phyloP scores from a whole-genome alignment of 2,888 invertebrate species.

The Erebia ligea region DNA sequence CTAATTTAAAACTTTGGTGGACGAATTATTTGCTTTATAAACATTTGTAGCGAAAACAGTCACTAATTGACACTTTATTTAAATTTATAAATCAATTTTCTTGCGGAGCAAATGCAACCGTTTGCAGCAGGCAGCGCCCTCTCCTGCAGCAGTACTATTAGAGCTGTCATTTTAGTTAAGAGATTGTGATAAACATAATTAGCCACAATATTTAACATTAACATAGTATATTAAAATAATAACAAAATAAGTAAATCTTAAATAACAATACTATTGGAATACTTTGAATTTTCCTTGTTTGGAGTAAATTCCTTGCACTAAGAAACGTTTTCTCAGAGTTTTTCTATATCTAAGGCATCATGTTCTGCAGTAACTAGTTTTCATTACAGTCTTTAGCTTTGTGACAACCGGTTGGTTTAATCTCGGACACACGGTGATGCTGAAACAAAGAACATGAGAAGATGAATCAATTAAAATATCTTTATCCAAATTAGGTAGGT shows the following conservation, averaged over 20 bases:
- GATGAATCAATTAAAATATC: too few species aligned
- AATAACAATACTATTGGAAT: conserved; percentile 58
- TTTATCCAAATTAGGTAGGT: too few species aligned
- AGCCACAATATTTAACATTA: neutral
- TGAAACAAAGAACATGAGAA: conserved; percentile 47
- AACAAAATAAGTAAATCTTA: conserved; percentile 8
- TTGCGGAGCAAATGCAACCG: too few species aligned
- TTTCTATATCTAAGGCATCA: conserved; percentile 43
- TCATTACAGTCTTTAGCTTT: conserved; percentile 81
- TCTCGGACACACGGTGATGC: conserved; percentile 88
- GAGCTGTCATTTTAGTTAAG: too few species aligned
- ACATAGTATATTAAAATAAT: conserved; percentile 8
- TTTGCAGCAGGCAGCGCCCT: too few species aligned
- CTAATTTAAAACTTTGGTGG: too few species aligned
- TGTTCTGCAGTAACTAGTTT: conserved; percentile 68
- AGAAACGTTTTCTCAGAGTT: neutral
- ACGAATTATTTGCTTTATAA: too few species aligned
- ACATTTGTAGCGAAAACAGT: too few species aligned
- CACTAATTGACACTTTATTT: too few species aligned
- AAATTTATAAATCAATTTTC: too few species aligned
- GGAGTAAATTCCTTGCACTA: conserved; percentile 19
- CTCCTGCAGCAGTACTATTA: too few species aligned
- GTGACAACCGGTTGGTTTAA: conserved; percentile 86
- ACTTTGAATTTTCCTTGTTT: conserved; percentile 49
- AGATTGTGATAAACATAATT: too few species aligned